Evolutionary conservation across 2,113 vertebrate genomes (phyloP), one percentile per base, ranked within the genome.

Genomic region (Gobiocypris rarus): DNA sequence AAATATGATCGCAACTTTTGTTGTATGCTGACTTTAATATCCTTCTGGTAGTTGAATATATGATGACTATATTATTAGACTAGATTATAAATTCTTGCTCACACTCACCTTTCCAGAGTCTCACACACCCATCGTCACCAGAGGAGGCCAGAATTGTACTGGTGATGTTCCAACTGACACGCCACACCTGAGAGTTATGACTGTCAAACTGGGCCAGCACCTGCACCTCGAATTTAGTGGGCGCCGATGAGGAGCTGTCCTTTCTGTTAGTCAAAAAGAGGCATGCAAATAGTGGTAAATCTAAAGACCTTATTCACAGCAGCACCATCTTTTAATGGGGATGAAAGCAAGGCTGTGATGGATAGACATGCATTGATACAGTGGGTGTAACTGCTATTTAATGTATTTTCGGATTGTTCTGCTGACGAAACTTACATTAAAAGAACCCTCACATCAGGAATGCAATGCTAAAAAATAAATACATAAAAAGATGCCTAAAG

Each of bases 141-240:
- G 97, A 99, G 17, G 98, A 99, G 24, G 98, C 98, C 87, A 98
- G 91, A 58, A 99, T 94, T 3, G 98, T 99, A 91, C 98, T 97
- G 77, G 97, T 99, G 91, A 99, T 98, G 91, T 99, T 99, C 98
- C 98, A 99, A 91, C 97, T 98, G 50, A 99, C 97, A 43, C 97
- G 93, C 97, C 97, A 99, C 80, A 99, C 98, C 89, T 99, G 98
- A 9, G 97, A 99, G 91, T 98, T 98, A 89, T 99, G 97, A 90
- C 97, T 96, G 93, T 99, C 98, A 91, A 99, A 99, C 91, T 98
- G 97, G 54, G 97, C 97, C 90, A 97, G 94, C 38, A 97, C 94
- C 87, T 97, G 97, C 65, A 98, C 96, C 89, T 98, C 97, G 91
- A 98, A 97, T 91, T 98, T 98, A 84, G 96, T 98, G 86, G 97